A percentile compares a stretch with the other conserved stretches of the same genome.
These are phyloP conservation scores for Meleagris gallopavo DNA, from an alignment of 2,113 vertebrate genomes.

Conservation along the genomic window DNA sequence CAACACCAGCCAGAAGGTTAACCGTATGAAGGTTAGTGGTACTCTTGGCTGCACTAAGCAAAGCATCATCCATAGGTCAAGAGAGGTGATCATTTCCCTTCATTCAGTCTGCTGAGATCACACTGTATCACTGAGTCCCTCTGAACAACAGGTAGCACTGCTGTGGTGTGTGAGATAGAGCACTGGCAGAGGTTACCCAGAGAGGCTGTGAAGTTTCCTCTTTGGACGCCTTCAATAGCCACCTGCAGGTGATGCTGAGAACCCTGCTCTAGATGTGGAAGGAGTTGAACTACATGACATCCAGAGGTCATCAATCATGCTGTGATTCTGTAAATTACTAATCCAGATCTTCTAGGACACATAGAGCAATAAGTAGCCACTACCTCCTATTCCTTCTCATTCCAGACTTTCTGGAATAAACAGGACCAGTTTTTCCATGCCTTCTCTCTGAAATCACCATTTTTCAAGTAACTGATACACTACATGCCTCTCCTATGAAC, in stretches of 20 bases:
- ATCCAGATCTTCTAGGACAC: background rate
- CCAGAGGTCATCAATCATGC: background rate
- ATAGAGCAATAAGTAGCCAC: background rate
- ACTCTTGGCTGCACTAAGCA: background rate
- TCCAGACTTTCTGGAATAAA: background rate
- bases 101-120: background rate
- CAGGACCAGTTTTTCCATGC: background rate
- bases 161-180: background rate
- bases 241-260: background rate
- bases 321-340: background rate
- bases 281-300: background rate
- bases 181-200: background rate
- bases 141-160: background rate
- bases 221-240: no score
- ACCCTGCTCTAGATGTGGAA: background rate
- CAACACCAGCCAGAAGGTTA: background rate
- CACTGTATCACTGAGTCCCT: background rate
- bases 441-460: background rate
- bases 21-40: background rate
- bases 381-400: no score
- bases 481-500: background rate
- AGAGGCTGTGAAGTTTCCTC: background rate
- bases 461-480: background rate
- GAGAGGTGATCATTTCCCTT: background rate
- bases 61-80: background rate